These are phyloP conservation scores for Diacarnus erythraeanus DNA, from an alignment of 37 sponge, comb jelly and placozoan genomes.

Conservation along the genomic window DNA sequence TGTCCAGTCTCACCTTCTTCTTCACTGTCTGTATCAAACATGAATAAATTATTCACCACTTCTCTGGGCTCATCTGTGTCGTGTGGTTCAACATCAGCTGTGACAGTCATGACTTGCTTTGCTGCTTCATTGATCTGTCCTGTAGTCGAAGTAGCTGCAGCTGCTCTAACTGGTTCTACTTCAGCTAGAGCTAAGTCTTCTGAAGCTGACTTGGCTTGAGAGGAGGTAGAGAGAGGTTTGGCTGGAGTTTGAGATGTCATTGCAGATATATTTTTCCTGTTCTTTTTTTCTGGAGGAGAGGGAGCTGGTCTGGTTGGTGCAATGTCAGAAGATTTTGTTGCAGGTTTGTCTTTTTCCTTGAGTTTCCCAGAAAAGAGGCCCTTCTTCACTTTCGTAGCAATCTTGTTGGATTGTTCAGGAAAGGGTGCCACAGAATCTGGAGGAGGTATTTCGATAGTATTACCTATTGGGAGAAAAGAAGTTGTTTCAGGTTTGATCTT, in stretches of 20 bases:
- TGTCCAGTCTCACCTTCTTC: background rate
- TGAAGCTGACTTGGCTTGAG: background rate
- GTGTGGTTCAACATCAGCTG: background rate
- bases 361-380: background rate
- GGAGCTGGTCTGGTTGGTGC: background rate
- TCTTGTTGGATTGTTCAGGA: too few species aligned
- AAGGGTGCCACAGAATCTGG: too few species aligned
- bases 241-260: background rate
- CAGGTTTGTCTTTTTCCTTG: background rate
- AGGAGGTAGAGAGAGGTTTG: background rate
- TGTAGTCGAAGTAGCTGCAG: background rate
- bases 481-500: too few species aligned
- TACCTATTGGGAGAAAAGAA: too few species aligned
- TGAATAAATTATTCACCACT: constrained; percentile 4
- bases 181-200: background rate
- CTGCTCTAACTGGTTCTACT: background rate
- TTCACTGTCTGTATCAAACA: constrained; percentile 21
- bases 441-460: too few species aligned
- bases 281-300: background rate
- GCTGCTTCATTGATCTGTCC: background rate
- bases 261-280: too few species aligned
- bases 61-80: constrained; percentile 5
- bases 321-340: background rate
- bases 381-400: too few species aligned
- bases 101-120: background rate